Conservation (phyloP, 2,113 vertebrate genomes). For the Carettochelys insculpta region DNA sequence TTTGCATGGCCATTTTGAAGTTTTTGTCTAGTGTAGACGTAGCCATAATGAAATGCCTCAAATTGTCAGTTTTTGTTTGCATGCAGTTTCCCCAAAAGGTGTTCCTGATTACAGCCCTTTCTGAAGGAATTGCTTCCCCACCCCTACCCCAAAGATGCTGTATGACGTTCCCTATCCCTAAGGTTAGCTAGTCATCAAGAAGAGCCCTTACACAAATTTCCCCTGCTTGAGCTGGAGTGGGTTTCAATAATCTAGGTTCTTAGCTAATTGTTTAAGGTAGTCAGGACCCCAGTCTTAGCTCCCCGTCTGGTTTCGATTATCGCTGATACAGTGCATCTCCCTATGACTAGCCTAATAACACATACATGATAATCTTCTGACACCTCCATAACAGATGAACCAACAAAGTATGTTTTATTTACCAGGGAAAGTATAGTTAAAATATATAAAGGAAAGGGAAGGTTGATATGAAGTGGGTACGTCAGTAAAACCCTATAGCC, state of each 20-base stretch:
- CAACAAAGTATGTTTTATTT: neutral
- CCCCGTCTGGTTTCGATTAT: neutral
- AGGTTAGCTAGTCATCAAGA: neutral
- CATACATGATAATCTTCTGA: neutral
- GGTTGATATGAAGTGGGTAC: neutral
- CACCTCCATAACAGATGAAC: neutral
- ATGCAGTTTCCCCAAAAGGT: slow-evolving; percentile 33
- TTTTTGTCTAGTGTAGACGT: too few species aligned
- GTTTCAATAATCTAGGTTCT: neutral
- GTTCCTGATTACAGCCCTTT: slow-evolving; percentile 50
- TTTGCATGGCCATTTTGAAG: too few species aligned
- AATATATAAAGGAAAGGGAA: neutral
- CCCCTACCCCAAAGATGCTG: neutral
- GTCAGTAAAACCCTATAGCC: neutral
- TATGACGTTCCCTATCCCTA: neutral
- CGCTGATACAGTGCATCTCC: neutral
- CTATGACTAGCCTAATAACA: neutral
- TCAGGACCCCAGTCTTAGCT: neutral
- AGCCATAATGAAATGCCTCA: slow-evolving; percentile 50
- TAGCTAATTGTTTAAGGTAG: neutral
- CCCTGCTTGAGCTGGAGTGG: neutral
- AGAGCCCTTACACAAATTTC: neutral
- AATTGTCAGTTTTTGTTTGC: slow-evolving; percentile 50
- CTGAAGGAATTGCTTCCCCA: neutral
- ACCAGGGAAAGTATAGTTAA: neutral